Base-by-base conservation (phyloP, 1,140 invertebrate genomes). In the Drosophila nebulosa region DNA sequence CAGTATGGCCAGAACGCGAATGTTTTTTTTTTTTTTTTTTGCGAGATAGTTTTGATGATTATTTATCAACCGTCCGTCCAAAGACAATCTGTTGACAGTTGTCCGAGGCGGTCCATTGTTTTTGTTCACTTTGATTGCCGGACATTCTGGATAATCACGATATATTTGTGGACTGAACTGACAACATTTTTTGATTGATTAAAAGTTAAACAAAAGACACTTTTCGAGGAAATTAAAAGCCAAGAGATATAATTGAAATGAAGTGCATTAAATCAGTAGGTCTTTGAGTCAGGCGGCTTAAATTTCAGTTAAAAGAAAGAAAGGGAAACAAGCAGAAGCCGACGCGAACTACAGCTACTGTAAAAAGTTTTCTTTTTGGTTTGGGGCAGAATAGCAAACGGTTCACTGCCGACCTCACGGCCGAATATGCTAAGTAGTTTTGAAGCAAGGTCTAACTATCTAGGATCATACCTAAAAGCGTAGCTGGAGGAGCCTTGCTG, bases 31-130 rank as follows among this genome's bases (percentile, higher is more conserved):
- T n/a, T n/a, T n/a, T n/a, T n/a, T n/a, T n/a, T n/a, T n/a, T 6
- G 51, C 22, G 22, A 22, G 10, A 18, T 26, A 52, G 50, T 26
- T 52, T 52, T 52, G 18, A 46, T 46, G 39, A 46, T 27, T 53
- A 27, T 53, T 27, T 26, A 27, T 53, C 51, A 53, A 24, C n/a
- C 22, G 59, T 14, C 60, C 53, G 26, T 64, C 35, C 55, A 65
- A 24, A 50, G 69, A 65, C 68, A 66, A 58, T 22, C 16, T 53
- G 79, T 42, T 70, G 80, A 73, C 67, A 84, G 70, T 76, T 84
- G 76, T 85, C 62, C 64, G 63, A 10, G 39, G 39, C 16, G 5
- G 27, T 27, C 68, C n/a, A 64, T 73, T 73, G 70, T 73, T 73
- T 73, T 56, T 58, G 69, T 32, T 3, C 2, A 1, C 58, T 58